Conservation (phyloP, 2,113 vertebrate species). For the Toxotes jaculatrix region DNA sequence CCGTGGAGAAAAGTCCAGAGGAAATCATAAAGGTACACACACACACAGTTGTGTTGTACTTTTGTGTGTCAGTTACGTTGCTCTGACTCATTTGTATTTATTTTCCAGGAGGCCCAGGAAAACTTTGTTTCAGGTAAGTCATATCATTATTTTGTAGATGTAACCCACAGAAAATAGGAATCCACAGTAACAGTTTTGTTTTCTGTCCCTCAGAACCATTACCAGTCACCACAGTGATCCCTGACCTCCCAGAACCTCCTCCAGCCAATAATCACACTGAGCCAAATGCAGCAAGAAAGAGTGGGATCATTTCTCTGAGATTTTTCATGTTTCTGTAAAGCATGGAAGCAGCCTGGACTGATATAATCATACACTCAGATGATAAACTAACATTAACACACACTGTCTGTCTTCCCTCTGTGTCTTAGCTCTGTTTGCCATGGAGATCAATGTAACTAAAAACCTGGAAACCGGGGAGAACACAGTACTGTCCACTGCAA, state of each 20-base stretch:
- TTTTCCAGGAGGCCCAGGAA: slow-evolving; percentile 61
- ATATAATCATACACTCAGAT: background rate
- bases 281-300: slow-evolving; percentile 82
- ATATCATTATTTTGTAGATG: background rate
- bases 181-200: background rate
- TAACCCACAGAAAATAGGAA: background rate
- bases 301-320: slow-evolving; percentile 66
- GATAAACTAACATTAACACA: background rate
- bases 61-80: background rate
- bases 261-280: slow-evolving; percentile 64
- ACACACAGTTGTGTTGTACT: background rate
- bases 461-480: slow-evolving; percentile 88
- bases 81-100: background rate
- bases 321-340: background rate
- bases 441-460: slow-evolving; percentile 91
- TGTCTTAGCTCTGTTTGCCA: slow-evolving; percentile 67
- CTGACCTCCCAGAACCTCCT: slow-evolving; percentile 84
- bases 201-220: slow-evolving; percentile 78
- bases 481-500: slow-evolving; percentile 88
- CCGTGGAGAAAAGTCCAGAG: slow-evolving; percentile 88
- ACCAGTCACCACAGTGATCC: slow-evolving; percentile 82
- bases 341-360: background rate
- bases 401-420: background rate
- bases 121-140: slow-evolving; percentile 60
- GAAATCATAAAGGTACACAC: slow-evolving; percentile 90